A percentile compares a stretch with the other conserved stretches of the same genome.
These are phyloP conservation scores for Percopsis omiscomaycus DNA, from an alignment of 2,797 vertebrate species.

Conservation along the genomic window DNA sequence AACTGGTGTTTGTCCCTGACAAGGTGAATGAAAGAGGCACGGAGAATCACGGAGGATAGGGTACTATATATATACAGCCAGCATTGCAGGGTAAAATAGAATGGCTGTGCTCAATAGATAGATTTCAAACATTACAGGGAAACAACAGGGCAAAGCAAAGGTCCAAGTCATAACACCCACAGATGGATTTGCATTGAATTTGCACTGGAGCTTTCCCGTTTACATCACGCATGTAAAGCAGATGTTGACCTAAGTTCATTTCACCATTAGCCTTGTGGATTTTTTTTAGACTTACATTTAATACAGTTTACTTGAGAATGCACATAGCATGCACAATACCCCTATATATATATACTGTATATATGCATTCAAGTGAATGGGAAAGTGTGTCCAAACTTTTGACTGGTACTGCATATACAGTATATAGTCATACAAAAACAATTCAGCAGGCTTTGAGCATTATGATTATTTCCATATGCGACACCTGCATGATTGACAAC, in stretches of 20 bases:
- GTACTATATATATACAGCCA: constrained; percentile 7
- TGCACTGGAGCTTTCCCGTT: constrained; percentile 54
- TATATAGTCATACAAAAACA: background rate
- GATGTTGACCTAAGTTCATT: constrained; percentile 56
- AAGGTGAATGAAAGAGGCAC: constrained; percentile 15
- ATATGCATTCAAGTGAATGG: too few relatives aligned
- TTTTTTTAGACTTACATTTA: too few relatives aligned
- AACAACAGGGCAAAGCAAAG: constrained; percentile 10
- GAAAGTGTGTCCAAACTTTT: too few relatives aligned
- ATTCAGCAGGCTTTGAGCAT: constrained; percentile 10
- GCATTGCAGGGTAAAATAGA: background rate
- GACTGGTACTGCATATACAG: too few relatives aligned
- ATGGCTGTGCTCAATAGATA: background rate
- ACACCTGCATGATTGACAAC: background rate
- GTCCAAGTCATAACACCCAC: constrained; percentile 20
- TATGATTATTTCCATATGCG: constrained; percentile 11
- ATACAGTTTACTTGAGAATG: constrained; percentile 30
- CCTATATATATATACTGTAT: too few relatives aligned
- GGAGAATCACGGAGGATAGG: constrained; percentile 16
- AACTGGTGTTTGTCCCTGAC: constrained; percentile 40
- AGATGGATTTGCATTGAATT: constrained; percentile 48
- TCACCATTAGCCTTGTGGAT: constrained; percentile 27
- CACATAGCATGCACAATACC: too few relatives aligned
- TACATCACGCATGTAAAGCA: constrained; percentile 56
- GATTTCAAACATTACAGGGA: constrained; percentile 11